Evolutionary conservation across 2,113 vertebrate genomes (phyloP), one percentile per base, ranked within the genome.

Genomic region (Oxyura jamaicensis): DNA sequence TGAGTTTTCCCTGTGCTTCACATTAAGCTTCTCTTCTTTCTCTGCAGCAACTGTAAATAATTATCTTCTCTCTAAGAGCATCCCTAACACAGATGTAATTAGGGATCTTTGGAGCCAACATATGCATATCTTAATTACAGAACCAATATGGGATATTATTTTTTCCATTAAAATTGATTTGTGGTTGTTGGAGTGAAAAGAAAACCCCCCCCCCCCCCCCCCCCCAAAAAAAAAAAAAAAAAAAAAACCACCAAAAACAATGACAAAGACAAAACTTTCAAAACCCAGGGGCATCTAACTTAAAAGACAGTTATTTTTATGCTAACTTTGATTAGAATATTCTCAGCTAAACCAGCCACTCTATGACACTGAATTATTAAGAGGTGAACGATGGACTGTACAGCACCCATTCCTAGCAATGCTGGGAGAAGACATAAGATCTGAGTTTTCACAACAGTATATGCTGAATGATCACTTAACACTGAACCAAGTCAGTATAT

Each of bases 111-210:
- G 85, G 69, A 98, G 92, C 96, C 67, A 88, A 96, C 97, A 97
- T 97, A 97, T 97, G 97, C 96, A 97, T 95, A 97, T 97, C 96
- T 97, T 98, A 98, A 98, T 98, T 98, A 97, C 46, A 96, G 96
- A 96, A 97, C 97, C 97, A 98, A 98, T 98, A 97, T 97, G 97
- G 96, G 97, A 97, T 97, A 95, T 22, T 97, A 91, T 97, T 96
- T 95, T 91, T 97, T 98, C n/a, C n/a, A n/a, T n/a, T n/a, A n/a
- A n/a, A n/a, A n/a, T n/a, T n/a, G n/a, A n/a, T n/a, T n/a, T n/a
- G n/a, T n/a, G n/a, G n/a, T n/a, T n/a, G n/a, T n/a, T n/a, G n/a
- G n/a, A n/a, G n/a, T n/a, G n/a, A n/a, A n/a, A n/a, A n/a, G n/a
- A n/a, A n/a, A n/a, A n/a, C n/a, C n/a, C n/a, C n/a, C n/a, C n/a